Conservation (phyloP, 2,888 invertebrate genomes). For the Polietes domitor region DNA sequence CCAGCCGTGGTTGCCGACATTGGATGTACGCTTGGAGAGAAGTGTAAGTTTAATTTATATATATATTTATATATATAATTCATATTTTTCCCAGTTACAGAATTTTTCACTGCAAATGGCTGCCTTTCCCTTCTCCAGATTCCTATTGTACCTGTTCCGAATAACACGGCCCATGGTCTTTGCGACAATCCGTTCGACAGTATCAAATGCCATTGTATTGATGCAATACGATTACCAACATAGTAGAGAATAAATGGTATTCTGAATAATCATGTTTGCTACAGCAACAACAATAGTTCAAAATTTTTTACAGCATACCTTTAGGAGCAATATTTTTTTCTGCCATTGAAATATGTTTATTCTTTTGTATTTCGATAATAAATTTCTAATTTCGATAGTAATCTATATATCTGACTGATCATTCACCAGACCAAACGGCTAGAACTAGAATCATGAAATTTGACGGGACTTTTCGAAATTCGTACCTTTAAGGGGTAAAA, state of each 20-base stretch:
- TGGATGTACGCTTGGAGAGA: slow-evolving; percentile 16
- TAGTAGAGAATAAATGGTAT: not conserved
- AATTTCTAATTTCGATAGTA: too few relatives aligned
- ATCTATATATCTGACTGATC: too few relatives aligned
- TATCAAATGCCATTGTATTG: slow-evolving; percentile 60
- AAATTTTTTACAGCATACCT: too few relatives aligned
- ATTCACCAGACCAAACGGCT: too few relatives aligned
- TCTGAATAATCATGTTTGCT: too few relatives aligned
- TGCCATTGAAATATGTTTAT: too few relatives aligned
- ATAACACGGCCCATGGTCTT: slow-evolving; percentile 45
- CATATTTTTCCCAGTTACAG: slow-evolving; percentile 36
- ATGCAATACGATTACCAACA: slow-evolving; percentile 61
- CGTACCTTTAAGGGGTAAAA: too few relatives aligned
- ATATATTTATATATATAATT: not conserved
- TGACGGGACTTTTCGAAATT: too few relatives aligned
- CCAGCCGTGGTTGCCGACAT: not conserved
- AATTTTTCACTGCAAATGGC: slow-evolving; percentile 45
- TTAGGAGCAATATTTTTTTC: too few relatives aligned
- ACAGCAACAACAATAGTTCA: too few relatives aligned
- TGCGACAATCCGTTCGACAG: slow-evolving; percentile 51
- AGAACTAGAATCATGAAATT: too few relatives aligned
- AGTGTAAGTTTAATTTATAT: slow-evolving; percentile 16
- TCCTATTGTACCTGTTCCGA: slow-evolving; percentile 44
- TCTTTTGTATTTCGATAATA: too few relatives aligned
- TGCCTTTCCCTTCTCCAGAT: slow-evolving; percentile 30